Evolutionary conservation across 2,797 vertebrate species (phyloP).

Genomic region (Selene dorsalis): DNA sequence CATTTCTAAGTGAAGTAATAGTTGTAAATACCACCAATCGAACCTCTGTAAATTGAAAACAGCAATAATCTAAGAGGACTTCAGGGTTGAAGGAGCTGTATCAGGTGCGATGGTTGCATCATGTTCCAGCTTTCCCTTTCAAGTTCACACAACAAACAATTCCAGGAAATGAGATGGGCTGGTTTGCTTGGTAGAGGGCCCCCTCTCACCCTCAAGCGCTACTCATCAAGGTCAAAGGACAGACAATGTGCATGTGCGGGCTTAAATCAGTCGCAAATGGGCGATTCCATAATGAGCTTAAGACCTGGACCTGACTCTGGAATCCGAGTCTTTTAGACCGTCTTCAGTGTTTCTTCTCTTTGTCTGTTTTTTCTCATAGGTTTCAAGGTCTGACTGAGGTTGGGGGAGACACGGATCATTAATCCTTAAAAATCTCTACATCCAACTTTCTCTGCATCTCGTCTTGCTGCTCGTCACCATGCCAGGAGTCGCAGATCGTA

Average conservation of each 20-base stretch:
- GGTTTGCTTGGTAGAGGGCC: conserved; percentile 9
- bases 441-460: background rate
- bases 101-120: conserved; percentile 12
- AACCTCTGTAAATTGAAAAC: background rate
- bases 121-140: conserved; percentile 13
- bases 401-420: conserved; percentile 10
- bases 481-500: conserved; percentile 87
- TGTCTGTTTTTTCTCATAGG: conserved; percentile 10
- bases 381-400: background rate
- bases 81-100: background rate
- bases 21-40: background rate
- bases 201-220: conserved; percentile 18
- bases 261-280: conserved; percentile 1
- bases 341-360: background rate
- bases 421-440: no score
- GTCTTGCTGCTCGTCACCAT: conserved; percentile 42
- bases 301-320: background rate
- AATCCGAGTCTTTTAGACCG: background rate
- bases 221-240: conserved; percentile 34
- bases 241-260: background rate
- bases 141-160: conserved; percentile 42
- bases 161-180: conserved; percentile 45
- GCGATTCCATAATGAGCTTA: conserved; percentile 4
- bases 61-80: background rate
- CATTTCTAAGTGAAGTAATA: no score